Percentiles rank a stretch among this genome's conserved stretches.
phyloP scores from a whole-genome alignment of 2,113 vertebrate genomes.

The Mola mola region DNA sequence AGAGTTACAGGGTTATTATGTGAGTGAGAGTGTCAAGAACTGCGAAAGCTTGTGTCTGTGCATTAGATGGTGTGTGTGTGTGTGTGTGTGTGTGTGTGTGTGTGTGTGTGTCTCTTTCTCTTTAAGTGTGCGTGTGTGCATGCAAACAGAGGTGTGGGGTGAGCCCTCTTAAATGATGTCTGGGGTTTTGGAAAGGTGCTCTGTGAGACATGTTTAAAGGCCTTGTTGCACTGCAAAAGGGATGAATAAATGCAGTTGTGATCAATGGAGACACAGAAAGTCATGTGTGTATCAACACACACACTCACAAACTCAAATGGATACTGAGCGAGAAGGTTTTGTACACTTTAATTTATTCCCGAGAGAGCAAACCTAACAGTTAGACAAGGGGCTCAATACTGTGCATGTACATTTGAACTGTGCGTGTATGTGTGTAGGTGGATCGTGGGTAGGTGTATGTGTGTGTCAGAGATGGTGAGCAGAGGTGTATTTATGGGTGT shows the following conservation, averaged over 20 bases:
- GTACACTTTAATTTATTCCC: slow-evolving; percentile 61
- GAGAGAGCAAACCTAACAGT: slow-evolving; percentile 41
- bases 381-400: slow-evolving; percentile 30
- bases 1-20: background rate
- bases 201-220: slow-evolving; percentile 50
- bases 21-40: background rate
- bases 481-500: slow-evolving; percentile 22
- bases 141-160: slow-evolving; percentile 40
- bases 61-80: no score
- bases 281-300: background rate
- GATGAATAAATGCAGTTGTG: slow-evolving; percentile 61
- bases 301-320: no score
- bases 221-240: slow-evolving; percentile 61
- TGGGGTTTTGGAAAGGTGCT: slow-evolving; percentile 51
- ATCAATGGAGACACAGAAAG: slow-evolving; percentile 48
- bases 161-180: slow-evolving; percentile 53
- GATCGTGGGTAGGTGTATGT: slow-evolving; percentile 22
- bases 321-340: slow-evolving; percentile 33
- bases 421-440: slow-evolving; percentile 18
- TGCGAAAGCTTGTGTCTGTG: slow-evolving; percentile 2
- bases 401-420: background rate
- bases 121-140: background rate
- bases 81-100: slow-evolving; percentile 3
- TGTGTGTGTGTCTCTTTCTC: background rate
- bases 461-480: slow-evolving; percentile 19